phyloP scores from a whole-genome alignment of 2,888 invertebrate genomes.

The Drosophila parthenogenetica region DNA sequence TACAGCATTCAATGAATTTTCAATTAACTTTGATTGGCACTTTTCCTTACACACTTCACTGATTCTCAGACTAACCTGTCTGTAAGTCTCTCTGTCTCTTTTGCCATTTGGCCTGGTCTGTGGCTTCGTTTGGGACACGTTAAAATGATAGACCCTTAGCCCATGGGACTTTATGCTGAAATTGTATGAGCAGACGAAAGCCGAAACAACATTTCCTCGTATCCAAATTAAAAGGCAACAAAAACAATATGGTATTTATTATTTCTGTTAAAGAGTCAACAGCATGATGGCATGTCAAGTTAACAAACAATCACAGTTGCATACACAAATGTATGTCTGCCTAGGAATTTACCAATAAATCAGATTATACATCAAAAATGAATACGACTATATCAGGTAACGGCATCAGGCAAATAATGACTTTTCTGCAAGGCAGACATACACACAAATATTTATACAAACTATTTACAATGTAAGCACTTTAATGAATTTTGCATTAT shows the following conservation, averaged over 20 bases:
- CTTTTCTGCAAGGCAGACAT: conserved; percentile 33
- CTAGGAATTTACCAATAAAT: conserved; percentile 60
- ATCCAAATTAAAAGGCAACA: conserved; percentile 22
- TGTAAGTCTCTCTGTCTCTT: background rate
- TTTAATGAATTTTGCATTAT: conserved; percentile 51
- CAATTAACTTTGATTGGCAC: conserved; percentile 80
- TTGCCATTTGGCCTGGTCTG: conserved; percentile 37
- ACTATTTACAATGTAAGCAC: conserved; percentile 27
- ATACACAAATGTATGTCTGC: conserved; percentile 13
- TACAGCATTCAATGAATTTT: conserved; percentile 80
- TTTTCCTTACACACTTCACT: conserved; percentile 69
- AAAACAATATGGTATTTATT: conserved; percentile 35
- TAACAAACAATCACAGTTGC: conserved; percentile 16
- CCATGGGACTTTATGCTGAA: conserved; percentile 54
- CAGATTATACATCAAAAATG: conserved; percentile 57
- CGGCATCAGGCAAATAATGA: conserved; percentile 55
- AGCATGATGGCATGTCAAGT: conserved; percentile 62
- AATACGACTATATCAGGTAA: conserved; percentile 48
- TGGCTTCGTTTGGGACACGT: conserved; percentile 42
- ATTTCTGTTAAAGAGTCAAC: conserved; percentile 54
- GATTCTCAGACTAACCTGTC: conserved; percentile 27
- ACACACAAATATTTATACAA: background rate
- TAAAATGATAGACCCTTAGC: conserved; percentile 52
- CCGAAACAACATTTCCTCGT: conserved; percentile 23
- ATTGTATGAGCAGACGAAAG: conserved; percentile 25